Evolutionary conservation across 2,113 vertebrate genomes (phyloP).

Genomic region (Rhineura floridana): DNA sequence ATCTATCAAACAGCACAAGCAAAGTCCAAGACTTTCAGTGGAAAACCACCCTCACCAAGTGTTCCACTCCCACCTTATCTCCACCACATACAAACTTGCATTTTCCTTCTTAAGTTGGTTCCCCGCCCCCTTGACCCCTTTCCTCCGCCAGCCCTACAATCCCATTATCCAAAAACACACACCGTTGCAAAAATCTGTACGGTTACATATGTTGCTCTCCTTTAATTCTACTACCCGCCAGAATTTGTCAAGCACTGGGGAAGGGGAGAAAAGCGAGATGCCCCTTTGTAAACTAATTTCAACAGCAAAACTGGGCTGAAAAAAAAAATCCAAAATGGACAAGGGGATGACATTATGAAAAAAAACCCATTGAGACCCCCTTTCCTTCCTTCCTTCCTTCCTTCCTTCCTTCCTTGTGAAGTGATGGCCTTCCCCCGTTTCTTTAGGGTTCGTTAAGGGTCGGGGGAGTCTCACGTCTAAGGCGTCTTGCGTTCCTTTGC

Average conservation of each 20-base stretch:
- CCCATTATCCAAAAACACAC: conserved; percentile 18
- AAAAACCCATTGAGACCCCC: conserved; percentile 45
- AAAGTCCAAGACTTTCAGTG: neutral
- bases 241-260: neutral
- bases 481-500: conserved; percentile 70
- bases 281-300: neutral
- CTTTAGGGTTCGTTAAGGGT: conserved; percentile 64
- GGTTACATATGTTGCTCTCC: conserved; percentile 18
- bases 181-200: neutral
- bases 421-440: conserved; percentile 39
- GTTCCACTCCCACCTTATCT: neutral
- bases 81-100: neutral
- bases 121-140: neutral
- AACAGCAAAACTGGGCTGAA: conserved; percentile 6
- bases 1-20: neutral
- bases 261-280: neutral
- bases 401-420: conserved; percentile 29
- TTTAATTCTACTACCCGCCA: neutral
- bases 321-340: neutral
- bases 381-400: conserved; percentile 43
- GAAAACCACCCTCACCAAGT: conserved; percentile 5
- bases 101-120: neutral
- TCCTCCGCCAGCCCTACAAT: conserved; percentile 14
- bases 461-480: conserved; percentile 56
- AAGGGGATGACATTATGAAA: conserved; percentile 59